Evolutionary conservation across 2,113 vertebrate species (phyloP).

Genomic region (Pteronura brasiliensis): DNA sequence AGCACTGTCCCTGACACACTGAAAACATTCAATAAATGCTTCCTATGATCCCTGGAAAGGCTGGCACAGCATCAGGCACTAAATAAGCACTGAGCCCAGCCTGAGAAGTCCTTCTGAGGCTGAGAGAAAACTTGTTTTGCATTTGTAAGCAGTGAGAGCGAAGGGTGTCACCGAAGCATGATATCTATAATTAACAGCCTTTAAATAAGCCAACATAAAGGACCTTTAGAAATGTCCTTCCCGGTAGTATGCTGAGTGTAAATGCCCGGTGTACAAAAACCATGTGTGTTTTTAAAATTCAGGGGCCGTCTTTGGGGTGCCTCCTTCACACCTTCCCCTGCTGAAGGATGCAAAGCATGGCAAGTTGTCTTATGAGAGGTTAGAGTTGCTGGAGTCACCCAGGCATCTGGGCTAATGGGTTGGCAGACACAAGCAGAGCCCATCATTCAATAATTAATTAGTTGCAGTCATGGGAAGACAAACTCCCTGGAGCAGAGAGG

Average conservation of each 20-base stretch:
- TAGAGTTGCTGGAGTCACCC: background rate
- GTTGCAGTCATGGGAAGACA: background rate
- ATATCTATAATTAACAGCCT: conserved; percentile 5
- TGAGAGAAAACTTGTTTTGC: background rate
- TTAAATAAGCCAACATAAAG: conserved; percentile 25
- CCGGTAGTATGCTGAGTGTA: background rate
- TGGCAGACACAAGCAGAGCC: background rate
- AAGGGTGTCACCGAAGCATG: background rate
- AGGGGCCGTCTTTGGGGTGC: background rate
- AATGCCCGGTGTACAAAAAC: background rate
- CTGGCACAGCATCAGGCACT: background rate
- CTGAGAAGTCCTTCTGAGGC: background rate
- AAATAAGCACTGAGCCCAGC: background rate
- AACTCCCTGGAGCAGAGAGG: background rate
- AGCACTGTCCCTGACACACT: background rate
- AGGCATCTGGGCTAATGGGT: background rate
- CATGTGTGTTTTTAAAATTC: background rate
- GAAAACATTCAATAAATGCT: background rate
- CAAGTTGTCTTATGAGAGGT: background rate
- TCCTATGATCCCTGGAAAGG: background rate
- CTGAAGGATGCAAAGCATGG: background rate
- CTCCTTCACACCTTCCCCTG: background rate
- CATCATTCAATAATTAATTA: conserved; percentile 60
- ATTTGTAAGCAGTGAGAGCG: background rate
- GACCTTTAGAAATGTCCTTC: background rate